Evolutionary conservation across 1,140 invertebrate genomes (phyloP).

Genomic region (Neotoxoptera formosana): DNA sequence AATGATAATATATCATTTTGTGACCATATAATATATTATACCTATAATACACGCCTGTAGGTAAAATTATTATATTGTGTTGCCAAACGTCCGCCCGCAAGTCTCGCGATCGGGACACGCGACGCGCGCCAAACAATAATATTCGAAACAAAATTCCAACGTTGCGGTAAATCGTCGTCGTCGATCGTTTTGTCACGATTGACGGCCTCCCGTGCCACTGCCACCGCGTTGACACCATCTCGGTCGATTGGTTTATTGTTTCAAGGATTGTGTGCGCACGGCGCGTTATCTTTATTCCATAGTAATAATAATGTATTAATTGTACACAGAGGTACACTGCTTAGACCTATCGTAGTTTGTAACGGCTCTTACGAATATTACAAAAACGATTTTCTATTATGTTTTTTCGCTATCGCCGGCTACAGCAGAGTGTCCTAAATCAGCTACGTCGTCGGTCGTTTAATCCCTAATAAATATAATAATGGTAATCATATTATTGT

Average conservation of each 20-base stretch:
- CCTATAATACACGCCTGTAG: not conserved
- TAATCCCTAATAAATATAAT: not conserved
- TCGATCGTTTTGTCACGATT: conserved; percentile 6
- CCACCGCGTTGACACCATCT: not conserved
- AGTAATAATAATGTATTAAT: not conserved
- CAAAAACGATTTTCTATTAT: not conserved
- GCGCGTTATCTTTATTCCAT: not conserved
- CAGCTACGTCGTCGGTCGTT: not conserved
- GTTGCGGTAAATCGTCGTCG: not conserved
- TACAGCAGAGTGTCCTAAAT: not conserved
- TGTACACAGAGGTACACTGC: too few relatives aligned
- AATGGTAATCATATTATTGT: not conserved
- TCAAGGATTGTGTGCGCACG: conserved; percentile 5
- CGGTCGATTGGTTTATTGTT: not conserved
- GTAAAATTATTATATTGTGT: not conserved
- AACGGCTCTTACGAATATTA: not conserved
- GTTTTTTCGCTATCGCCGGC: not conserved
- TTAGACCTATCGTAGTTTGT: too few relatives aligned
- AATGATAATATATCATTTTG: not conserved
- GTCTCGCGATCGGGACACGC: not conserved
- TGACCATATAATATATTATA: not conserved
- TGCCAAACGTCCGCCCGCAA: not conserved
- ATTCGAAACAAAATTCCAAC: not conserved
- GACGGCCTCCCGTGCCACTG: not conserved
- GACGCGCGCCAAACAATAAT: not conserved